phyloP scores from a whole-genome alignment of 2,797 vertebrate genomes.

The Serranus cabrilla region DNA sequence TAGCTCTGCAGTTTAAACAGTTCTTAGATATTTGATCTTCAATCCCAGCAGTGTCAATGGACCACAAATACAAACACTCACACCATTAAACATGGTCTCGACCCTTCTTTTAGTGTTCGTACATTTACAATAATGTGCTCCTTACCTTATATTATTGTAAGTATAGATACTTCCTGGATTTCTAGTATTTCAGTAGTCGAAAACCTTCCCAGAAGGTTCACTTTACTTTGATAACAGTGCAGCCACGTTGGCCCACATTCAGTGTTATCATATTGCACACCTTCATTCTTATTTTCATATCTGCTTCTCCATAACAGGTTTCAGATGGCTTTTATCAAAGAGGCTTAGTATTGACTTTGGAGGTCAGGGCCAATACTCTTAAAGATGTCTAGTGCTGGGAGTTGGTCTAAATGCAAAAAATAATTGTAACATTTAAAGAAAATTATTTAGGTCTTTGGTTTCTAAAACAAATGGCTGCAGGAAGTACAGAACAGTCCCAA shows the following conservation, averaged over 20 bases:
- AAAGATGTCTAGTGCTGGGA: background rate
- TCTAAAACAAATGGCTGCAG: background rate
- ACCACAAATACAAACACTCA: background rate
- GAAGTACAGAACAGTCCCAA: slow-evolving; percentile 1
- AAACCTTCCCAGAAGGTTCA: slow-evolving; percentile 50
- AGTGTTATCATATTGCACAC: slow-evolving; percentile 31
- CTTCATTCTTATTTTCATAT: slow-evolving; percentile 50
- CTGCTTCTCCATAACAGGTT: slow-evolving; percentile 8
- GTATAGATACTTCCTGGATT: slow-evolving; percentile 1
- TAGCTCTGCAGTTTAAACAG: background rate
- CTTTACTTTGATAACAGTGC: slow-evolving; percentile 53
- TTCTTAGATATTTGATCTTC: slow-evolving; percentile 21
- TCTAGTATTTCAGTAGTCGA: slow-evolving; percentile 15
- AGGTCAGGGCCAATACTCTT: background rate
- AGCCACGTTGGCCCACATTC: slow-evolving; percentile 6
- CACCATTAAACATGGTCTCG: background rate
- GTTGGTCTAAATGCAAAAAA: background rate
- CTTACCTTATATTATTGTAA: background rate
- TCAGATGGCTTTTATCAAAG: slow-evolving; percentile 21
- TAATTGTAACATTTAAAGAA: background rate
- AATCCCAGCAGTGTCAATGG: slow-evolving; percentile 12
- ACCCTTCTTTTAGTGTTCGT: background rate
- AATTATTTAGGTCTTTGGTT: background rate
- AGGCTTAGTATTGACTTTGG: slow-evolving; percentile 23
- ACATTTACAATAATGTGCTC: background rate